A percentile compares a stretch with the other conserved stretches of the same genome.
Evolutionary conservation across 2,113 vertebrate genomes (phyloP).

Genomic region (Takifugu bimaculatus): DNA sequence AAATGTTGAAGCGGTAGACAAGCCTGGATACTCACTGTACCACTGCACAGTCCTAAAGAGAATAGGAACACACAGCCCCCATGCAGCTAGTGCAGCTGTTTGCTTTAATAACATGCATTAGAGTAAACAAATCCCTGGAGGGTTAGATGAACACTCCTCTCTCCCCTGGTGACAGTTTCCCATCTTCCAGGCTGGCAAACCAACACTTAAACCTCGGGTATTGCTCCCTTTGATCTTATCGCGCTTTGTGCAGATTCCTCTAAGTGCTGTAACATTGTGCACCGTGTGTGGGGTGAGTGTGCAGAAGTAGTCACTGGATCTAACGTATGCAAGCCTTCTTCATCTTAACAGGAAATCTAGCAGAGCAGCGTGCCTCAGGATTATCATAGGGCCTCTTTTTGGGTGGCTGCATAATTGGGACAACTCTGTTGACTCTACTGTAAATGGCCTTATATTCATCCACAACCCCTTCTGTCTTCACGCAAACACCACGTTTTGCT

Average conservation of each 20-base stretch:
- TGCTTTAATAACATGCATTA: constrained; percentile 64
- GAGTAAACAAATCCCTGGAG: constrained; percentile 55
- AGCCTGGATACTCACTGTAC: constrained; percentile 16
- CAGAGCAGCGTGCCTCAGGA: constrained; percentile 57
- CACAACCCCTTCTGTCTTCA: not conserved
- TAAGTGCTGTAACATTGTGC: constrained; percentile 26
- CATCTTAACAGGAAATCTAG: constrained; percentile 55
- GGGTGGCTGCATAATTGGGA: constrained; percentile 74
- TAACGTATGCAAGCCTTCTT: constrained; percentile 27
- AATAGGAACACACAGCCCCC: constrained; percentile 12
- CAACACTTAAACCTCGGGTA: constrained; percentile 53
- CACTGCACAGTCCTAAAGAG: constrained; percentile 19
- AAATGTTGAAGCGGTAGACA: constrained; percentile 10
- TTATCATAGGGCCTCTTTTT: constrained; percentile 56
- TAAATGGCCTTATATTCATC: constrained; percentile 43
- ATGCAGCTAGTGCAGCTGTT: constrained; percentile 54
- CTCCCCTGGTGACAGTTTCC: constrained; percentile 40
- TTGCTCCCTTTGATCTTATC: constrained; percentile 44
- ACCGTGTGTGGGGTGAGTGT: constrained; percentile 26
- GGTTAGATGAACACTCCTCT: constrained; percentile 46
- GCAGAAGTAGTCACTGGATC: constrained; percentile 7
- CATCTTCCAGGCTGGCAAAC: constrained; percentile 37
- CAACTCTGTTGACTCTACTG: constrained; percentile 57
- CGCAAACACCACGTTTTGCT: not conserved
- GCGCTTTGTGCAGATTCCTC: constrained; percentile 33